Base-by-base conservation (phyloP, 2,113 vertebrate species). In the Pituophis catenifer region DNA sequence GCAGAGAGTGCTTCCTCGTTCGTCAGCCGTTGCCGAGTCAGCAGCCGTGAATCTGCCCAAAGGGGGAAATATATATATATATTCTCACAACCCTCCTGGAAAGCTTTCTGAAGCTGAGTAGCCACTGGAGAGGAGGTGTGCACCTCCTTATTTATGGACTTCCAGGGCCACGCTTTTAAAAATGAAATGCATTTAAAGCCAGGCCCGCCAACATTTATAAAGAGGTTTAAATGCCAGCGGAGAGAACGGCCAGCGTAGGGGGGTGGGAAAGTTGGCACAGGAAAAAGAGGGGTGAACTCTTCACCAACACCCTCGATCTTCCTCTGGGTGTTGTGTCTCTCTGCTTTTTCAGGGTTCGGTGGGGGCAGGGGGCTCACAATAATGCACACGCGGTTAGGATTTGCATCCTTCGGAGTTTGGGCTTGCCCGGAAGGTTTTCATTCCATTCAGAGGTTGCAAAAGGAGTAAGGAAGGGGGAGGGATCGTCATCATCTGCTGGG, bases 401-500 rank as follows among this genome's bases (percentile, higher is more conserved):
- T 38, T 81, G 15, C 70, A 8, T 38, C 70, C 70, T 81, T 38
- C 1, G 1, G 15, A 21, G 1, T 81, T 81, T 8, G 33, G 33
- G 29, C 2, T 21, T 38, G 15, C n/a, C n/a, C 15, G 0, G 5
- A 75, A 17, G 15, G 6, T 81, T 38, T 19, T 12, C 15, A 8
- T 7, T 38, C n/a, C 2, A 2, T 81, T 81, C n/a, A 8, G 70
- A 81, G n/a, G 6, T 81, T 81, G 70, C 33, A 8, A 21, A 81
- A 81, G n/a, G 13, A n/a, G 62, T 0, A 48, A 7, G n/a, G 7
- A 0, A 0, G 6, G 33, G 2, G 10, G 1, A 4, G 44, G 44
- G 44, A 48, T 48, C 44, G 48, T 50, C 48, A 38, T 38, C 8
- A 21, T 21, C 70, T 0, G 7, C 70, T 8, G 0, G 15, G 2